These are phyloP conservation scores for Periparus ater DNA, from an alignment of 2,797 vertebrate genomes.

Conservation along the genomic window DNA sequence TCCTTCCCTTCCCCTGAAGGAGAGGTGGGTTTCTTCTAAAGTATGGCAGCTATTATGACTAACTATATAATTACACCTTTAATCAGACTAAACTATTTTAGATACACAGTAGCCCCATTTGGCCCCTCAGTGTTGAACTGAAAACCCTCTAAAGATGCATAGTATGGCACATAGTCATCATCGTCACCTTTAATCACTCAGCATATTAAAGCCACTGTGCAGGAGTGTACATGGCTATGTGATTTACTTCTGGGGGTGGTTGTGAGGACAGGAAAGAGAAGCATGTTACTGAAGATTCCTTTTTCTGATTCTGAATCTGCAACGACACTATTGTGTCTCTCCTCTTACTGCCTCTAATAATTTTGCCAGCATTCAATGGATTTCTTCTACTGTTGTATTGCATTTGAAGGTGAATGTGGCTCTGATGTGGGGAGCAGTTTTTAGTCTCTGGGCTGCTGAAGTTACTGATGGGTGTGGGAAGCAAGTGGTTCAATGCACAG, in stretches of 20 bases:
- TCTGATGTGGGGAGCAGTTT: background rate
- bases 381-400: background rate
- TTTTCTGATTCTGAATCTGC: background rate
- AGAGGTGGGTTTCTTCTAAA: slow-evolving; percentile 64
- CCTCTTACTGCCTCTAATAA: background rate
- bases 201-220: background rate
- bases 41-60: slow-evolving; percentile 66
- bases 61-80: slow-evolving; percentile 62
- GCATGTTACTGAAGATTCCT: background rate
- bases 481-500: background rate
- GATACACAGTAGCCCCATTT: slow-evolving; percentile 57
- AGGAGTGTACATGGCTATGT: background rate
- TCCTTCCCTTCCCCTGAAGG: slow-evolving; percentile 60
- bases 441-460: background rate
- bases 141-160: slow-evolving; percentile 44
- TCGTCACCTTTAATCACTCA: slow-evolving; percentile 7
- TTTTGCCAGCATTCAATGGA: background rate
- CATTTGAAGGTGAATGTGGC: background rate
- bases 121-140: slow-evolving; percentile 47
- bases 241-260: background rate
- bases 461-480: background rate
- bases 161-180: slow-evolving; percentile 22
- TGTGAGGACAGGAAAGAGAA: background rate
- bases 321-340: accelerated
- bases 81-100: slow-evolving; percentile 63